phyloP scores from a whole-genome alignment of 2,888 invertebrate species.

The Cerastoderma edule region DNA sequence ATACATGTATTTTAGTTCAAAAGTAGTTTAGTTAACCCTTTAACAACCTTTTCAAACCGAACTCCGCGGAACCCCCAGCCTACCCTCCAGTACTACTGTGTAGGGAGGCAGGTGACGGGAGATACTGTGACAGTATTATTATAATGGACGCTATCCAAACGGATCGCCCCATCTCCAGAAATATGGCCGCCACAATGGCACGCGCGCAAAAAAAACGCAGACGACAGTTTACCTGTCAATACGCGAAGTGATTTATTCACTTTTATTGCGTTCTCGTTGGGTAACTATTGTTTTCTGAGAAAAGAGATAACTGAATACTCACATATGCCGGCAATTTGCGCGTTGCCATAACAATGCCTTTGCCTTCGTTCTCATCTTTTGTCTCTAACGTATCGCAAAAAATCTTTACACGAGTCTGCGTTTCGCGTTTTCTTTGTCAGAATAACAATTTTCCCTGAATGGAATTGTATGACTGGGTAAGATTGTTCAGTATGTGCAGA shows the following conservation, averaged over 20 bases:
- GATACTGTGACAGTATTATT: not conserved
- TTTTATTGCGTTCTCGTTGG: constrained; percentile 23
- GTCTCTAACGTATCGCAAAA: too few species aligned
- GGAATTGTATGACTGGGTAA: too few species aligned
- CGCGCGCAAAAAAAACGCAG: constrained; percentile 14
- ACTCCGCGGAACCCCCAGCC: too few species aligned
- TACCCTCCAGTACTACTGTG: too few species aligned
- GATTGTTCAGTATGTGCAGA: too few species aligned
- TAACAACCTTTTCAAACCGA: too few species aligned
- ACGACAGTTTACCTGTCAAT: constrained; percentile 20
- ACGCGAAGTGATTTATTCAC: constrained; percentile 5
- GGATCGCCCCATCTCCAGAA: not conserved
- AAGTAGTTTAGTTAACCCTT: not conserved
- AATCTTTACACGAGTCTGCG: too few species aligned
- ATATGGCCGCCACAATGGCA: not conserved
- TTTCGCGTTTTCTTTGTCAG: too few species aligned
- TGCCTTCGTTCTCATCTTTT: too few species aligned
- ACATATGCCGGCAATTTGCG: not conserved
- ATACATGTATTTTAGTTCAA: too few species aligned
- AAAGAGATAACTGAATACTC: not conserved
- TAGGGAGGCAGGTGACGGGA: not conserved
- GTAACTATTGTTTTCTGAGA: constrained; percentile 13
- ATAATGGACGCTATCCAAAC: not conserved
- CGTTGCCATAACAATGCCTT: too few species aligned
- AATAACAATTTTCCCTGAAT: too few species aligned